phyloP scores from a whole-genome alignment of 2,113 vertebrate species.

The Hydrochoerus hydrochaeris region DNA sequence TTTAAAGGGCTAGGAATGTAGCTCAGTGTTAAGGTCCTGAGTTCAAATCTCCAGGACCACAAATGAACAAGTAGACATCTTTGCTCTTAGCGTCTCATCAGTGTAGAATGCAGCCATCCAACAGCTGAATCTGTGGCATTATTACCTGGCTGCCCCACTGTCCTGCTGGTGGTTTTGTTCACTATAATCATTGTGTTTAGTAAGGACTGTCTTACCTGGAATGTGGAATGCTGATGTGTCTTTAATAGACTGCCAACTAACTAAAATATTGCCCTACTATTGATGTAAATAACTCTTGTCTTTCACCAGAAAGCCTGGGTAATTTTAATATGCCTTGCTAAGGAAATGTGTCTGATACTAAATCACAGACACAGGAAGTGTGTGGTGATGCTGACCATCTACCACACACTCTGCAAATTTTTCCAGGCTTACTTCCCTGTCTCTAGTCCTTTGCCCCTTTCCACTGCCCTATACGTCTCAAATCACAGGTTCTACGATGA shows the following conservation, averaged over 20 bases:
- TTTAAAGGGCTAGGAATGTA: not conserved
- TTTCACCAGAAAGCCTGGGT: not conserved
- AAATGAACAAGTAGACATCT: not conserved
- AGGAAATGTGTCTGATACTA: not conserved
- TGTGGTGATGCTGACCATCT: not conserved
- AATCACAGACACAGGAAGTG: not conserved
- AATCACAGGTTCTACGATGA: not conserved
- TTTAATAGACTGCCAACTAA: not conserved
- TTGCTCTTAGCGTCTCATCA: not conserved
- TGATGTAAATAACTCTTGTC: not conserved
- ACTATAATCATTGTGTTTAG: constrained; percentile 19
- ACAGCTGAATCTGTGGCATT: not conserved
- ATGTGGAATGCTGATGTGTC: not conserved
- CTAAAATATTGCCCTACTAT: not conserved
- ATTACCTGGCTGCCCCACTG: no score
- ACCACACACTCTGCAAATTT: not conserved
- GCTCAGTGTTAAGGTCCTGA: not conserved
- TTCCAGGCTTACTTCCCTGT: not conserved
- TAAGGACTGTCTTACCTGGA: constrained; percentile 7
- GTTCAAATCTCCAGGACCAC: not conserved
- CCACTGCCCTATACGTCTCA: not conserved
- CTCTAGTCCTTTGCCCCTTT: not conserved
- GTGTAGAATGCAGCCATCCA: no score
- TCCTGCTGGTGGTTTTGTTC: not conserved
- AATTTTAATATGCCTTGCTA: not conserved